phyloP scores from a whole-genome alignment of 2,888 invertebrate species.

The Parapristionchus giblindavisi region DNA sequence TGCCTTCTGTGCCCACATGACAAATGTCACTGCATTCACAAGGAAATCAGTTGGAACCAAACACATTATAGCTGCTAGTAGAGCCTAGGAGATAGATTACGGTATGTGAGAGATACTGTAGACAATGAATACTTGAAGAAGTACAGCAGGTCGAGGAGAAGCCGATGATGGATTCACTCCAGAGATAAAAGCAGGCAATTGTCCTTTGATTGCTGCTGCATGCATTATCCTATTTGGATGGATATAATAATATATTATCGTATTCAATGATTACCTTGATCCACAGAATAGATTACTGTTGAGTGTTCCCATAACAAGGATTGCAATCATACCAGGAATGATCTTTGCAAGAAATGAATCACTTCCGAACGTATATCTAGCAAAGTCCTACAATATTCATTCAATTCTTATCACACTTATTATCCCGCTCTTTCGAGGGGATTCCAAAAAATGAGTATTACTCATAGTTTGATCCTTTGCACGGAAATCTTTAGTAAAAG shows the following conservation, averaged over 20 bases:
- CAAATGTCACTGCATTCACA: conserved; percentile 61
- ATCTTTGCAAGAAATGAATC: conserved; percentile 53
- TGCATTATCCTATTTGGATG: conserved; percentile 48
- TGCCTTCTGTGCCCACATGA: conserved; percentile 47
- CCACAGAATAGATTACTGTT: conserved; percentile 62
- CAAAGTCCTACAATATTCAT: conserved; percentile 47
- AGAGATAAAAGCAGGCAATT: conserved; percentile 55
- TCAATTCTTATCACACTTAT: not conserved
- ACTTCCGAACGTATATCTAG: conserved; percentile 49
- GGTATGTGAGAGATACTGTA: not conserved
- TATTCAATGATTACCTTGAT: conserved; percentile 43
- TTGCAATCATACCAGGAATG: conserved; percentile 58
- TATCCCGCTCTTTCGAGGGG: conserved; percentile 39
- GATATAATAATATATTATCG: not conserved
- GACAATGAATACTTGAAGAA: conserved; percentile 49
- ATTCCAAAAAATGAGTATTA: conserved; percentile 38
- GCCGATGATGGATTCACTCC: conserved; percentile 48
- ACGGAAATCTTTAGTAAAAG: conserved; percentile 59
- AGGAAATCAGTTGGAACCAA: conserved; percentile 53
- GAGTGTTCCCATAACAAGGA: conserved; percentile 58
- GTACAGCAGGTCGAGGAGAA: conserved; percentile 55
- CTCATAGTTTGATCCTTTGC: conserved; percentile 43
- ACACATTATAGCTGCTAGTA: conserved; percentile 40
- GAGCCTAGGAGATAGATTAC: not conserved
- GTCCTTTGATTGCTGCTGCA: conserved; percentile 56